A percentile compares a stretch with the other conserved stretches of the same genome.
These are phyloP conservation scores for Trichosurus vulpecula DNA, from an alignment of 2,797 vertebrate species.

Conservation along the genomic window DNA sequence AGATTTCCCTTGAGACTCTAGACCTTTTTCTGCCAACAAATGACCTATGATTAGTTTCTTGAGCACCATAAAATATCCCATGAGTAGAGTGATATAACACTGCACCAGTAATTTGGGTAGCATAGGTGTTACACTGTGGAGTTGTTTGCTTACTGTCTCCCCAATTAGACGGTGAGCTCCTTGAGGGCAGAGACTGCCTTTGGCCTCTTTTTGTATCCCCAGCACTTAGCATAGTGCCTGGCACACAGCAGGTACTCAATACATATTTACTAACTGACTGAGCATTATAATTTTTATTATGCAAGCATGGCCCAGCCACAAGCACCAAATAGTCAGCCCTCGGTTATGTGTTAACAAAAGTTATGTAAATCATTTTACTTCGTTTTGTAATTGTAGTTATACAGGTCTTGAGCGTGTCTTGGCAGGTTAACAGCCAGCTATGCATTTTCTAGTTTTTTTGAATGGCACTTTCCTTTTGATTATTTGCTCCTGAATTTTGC, in stretches of 20 bases:
- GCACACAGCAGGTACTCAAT: neutral
- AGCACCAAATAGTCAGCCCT: neutral
- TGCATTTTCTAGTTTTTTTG: neutral
- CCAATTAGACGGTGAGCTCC: neutral
- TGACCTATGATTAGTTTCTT: too few relatives aligned
- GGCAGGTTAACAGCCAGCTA: neutral
- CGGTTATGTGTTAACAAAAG: neutral
- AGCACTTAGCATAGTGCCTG: neutral
- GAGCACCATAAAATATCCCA: too few relatives aligned
- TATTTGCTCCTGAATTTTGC: neutral
- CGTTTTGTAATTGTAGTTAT: neutral
- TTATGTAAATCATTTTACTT: neutral
- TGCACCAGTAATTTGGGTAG: neutral
- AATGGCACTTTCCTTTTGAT: neutral
- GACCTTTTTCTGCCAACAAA: too few relatives aligned
- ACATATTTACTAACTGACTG: neutral
- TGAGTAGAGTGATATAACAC: too few relatives aligned
- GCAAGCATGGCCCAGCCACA: neutral
- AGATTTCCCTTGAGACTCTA: too few relatives aligned
- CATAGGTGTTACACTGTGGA: neutral
- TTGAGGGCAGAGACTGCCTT: neutral
- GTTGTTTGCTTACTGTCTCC: neutral
- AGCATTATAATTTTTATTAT: neutral
- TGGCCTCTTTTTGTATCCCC: neutral
- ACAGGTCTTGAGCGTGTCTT: neutral